phyloP scores from a whole-genome alignment of 2,113 vertebrate genomes.

The Spermophilus dauricus region DNA sequence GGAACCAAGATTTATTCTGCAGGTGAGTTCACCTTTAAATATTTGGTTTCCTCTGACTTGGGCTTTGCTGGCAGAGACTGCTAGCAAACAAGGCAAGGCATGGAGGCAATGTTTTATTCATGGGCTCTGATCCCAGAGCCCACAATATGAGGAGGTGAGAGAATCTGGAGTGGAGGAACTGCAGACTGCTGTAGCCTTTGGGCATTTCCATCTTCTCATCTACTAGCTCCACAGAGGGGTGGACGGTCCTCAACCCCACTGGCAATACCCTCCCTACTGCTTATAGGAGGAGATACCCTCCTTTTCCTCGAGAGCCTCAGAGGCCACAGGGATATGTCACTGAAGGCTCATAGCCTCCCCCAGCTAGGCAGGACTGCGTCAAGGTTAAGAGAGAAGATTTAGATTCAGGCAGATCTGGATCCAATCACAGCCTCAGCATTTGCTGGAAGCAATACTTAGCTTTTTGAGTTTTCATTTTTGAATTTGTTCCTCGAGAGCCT shows the following conservation, averaged over 20 bases:
- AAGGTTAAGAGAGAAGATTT: too few species aligned
- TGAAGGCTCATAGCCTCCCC: neutral
- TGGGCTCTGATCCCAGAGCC: conserved; percentile 58
- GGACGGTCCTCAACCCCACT: rapidly evolving
- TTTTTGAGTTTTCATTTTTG: neutral
- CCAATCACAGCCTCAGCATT: neutral
- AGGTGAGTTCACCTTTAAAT: conserved; percentile 68
- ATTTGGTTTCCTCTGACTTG: conserved; percentile 46
- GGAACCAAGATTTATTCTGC: conserved; percentile 42
- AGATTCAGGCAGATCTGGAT: neutral
- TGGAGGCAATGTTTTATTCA: conserved; percentile 75
- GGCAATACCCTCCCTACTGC: neutral
- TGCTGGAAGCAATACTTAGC: neutral
- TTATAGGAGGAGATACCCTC: neutral
- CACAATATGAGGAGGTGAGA: neutral
- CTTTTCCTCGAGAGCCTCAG: neutral
- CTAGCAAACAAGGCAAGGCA: neutral
- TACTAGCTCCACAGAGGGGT: neutral
- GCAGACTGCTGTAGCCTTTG: neutral
- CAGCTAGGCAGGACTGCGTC: neutral
- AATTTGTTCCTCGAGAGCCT: neutral
- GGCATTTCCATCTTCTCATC: neutral
- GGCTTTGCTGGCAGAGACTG: conserved; percentile 62
- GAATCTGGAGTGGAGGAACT: neutral
- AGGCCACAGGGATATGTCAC: neutral